Evolutionary conservation across 2,888 invertebrate species (phyloP).

Genomic region (Bimastos eiseni): DNA sequence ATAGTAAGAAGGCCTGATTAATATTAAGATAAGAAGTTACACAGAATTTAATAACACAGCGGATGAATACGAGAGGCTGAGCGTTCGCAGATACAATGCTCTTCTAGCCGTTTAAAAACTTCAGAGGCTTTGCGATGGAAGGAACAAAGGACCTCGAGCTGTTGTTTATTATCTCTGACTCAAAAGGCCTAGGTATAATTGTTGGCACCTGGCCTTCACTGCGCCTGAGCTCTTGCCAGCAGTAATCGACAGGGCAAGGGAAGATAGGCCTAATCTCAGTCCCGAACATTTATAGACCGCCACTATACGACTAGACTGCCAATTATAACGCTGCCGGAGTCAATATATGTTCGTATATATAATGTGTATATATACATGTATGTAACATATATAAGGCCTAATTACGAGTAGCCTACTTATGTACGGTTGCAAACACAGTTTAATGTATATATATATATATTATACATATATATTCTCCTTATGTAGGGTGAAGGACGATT

Average conservation of each 20-base stretch:
- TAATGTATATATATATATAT: background rate
- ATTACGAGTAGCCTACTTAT: too few relatives aligned
- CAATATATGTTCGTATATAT: background rate
- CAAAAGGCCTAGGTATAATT: background rate
- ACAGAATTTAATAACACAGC: too few relatives aligned
- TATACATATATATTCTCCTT: too few relatives aligned
- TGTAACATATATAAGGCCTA: background rate
- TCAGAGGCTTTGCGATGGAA: background rate
- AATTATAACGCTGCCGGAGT: background rate
- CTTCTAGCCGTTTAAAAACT: background rate
- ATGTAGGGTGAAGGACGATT: slow-evolving; percentile 45
- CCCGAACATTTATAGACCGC: slow-evolving; percentile 13
- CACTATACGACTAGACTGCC: background rate
- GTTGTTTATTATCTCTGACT: background rate
- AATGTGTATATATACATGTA: background rate
- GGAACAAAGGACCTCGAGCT: background rate
- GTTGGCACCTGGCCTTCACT: background rate
- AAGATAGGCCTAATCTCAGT: background rate
- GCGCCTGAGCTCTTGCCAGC: background rate
- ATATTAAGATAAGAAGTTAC: too few relatives aligned
- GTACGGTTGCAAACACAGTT: background rate
- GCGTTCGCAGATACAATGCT: background rate
- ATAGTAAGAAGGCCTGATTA: too few relatives aligned
- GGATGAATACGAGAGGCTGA: background rate
- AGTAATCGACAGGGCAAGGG: background rate